Evolutionary conservation across 2,113 vertebrate genomes (phyloP), one percentile per base, ranked within the genome.

Genomic region (Oceanodroma tethys): DNA sequence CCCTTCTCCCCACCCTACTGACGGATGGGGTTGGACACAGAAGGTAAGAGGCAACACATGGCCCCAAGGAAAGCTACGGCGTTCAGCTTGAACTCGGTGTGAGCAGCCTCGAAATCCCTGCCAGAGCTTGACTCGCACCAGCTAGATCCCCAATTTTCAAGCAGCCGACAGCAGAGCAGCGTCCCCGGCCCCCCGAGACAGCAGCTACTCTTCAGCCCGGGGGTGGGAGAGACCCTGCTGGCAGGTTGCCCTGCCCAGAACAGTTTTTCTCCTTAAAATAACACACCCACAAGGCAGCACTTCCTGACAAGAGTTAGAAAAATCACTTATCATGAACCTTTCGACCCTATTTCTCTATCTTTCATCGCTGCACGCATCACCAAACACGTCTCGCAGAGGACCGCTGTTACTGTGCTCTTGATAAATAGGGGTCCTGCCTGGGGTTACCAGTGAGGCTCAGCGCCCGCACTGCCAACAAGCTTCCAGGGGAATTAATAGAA

Each of bases 401-500:
- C 56, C 0, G 30, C 86, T 43, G 66, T 52, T 63, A 17, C 86
- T 70, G 63, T 10, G 75, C 58, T 88, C 45, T 29, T 95, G 89
- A 95, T 87, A 70, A 93, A 94, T 43, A 42, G 21, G 63, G 82
- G 82, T 86, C 85, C 88, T 92, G 93, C 80, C 72, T 53, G 1
- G 76, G 88, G 90, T 91, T 48, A 80, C 75, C n/a, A 32, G 2
- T 1, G 1, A 48, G 38, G 75, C 82, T 65, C 79, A 0, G 9
- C 0, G 11, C 59, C 81, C 3, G 30, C 3, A 25, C 86, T 93
- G 93, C 91, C 91, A 83, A 3, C 82, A 83, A 15, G 62, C 78
- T 91, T 93, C 40, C 93, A 81, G 71, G 82, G 85, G 86, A 86
- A 80, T 79, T 90, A 74, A 91, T 92, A 95, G 92, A 90, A 72